Conservation (phyloP, 2,888 invertebrate genomes). For the Pocota personata region DNA sequence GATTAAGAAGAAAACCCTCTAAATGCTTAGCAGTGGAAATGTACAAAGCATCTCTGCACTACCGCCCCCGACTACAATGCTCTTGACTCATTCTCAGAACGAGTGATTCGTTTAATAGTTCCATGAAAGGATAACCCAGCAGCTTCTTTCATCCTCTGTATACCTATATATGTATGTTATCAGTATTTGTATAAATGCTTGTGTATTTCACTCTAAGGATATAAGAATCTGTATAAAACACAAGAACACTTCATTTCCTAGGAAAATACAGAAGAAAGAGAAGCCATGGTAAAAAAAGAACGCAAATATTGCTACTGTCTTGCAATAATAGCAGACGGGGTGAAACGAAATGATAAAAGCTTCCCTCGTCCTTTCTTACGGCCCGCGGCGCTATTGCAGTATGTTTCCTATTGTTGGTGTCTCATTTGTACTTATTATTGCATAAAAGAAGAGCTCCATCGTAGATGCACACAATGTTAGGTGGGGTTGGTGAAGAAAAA, state of each 20-base stretch:
- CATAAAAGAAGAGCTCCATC: constrained; percentile 63
- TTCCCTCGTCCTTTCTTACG: constrained; percentile 44
- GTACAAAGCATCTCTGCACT: neutral
- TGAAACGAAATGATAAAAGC: constrained; percentile 69
- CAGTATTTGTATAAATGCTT: constrained; percentile 53
- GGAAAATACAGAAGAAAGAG: constrained; percentile 35
- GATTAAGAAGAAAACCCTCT: constrained; percentile 39
- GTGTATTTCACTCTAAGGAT: constrained; percentile 15
- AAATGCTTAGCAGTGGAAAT: constrained; percentile 29
- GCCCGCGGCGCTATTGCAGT: constrained; percentile 39
- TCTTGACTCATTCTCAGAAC: constrained; percentile 50
- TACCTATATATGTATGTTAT: constrained; percentile 9
- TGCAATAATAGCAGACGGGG: constrained; percentile 53
- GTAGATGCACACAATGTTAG: constrained; percentile 47
- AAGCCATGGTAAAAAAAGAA: constrained; percentile 24
- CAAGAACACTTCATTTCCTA: constrained; percentile 66
- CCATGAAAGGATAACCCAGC: constrained; percentile 54
- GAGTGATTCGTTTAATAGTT: constrained; percentile 62
- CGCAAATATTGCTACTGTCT: constrained; percentile 48
- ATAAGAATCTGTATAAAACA: constrained; percentile 44
- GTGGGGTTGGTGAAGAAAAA: neutral
- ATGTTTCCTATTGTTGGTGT: constrained; percentile 41
- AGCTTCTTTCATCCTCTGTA: constrained; percentile 13
- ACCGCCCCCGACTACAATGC: constrained; percentile 41
- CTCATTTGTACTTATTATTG: constrained; percentile 70